Base-by-base conservation (phyloP, 2,113 vertebrate genomes). In the Scomber colias region DNA sequence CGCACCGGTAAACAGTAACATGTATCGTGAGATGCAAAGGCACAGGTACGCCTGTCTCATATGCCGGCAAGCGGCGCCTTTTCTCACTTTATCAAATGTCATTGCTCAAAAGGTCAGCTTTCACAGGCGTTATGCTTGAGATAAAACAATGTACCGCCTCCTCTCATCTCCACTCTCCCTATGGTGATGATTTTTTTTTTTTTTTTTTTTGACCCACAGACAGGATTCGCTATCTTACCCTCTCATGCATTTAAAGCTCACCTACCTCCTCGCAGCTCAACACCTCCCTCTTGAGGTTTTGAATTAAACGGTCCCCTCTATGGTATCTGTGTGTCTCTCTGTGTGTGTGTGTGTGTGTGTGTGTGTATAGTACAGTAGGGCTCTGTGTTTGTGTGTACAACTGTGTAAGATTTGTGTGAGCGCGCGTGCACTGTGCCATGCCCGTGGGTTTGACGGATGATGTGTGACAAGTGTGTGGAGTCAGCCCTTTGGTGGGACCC, bases 401-500 rank as follows among this genome's bases (percentile, higher is more conserved):
- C 8, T 40, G 35, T 40, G 35, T 40, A 12, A 2, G 31, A 56
- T 82, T 21, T 69, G 71, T 50, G 72, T 56, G 77, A 3, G 68
- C 2, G 11, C 64, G 69, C 11, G 0, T 65, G 60, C 71, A n/a
- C 75, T 69, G 65, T 31, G 48, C 40, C 35, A 3, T 79, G 79
- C 76, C 53, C 21, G 21, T 71, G 84, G 79, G 67, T 87, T 89
- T 93, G 92, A 93, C 74, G 74, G 87, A 93, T 93, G 91, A 85
- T 85, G 75, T 91, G 83, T 92, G 92, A 93, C 91, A 93, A 89
- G 83, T 89, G 83, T 90, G 89, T 91, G 89, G 87, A 93, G 89
- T 92, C 90, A 92, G 92, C 92, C 90, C 91, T 93, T 93, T 90
- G 89, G 86, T 87, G 87, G 81, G 81, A 84, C 88, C 92, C 74